Percentiles rank a stretch among this genome's conserved stretches.
Evolutionary conservation across 2,113 vertebrate species (phyloP).

Genomic region (Arizona elegans): DNA sequence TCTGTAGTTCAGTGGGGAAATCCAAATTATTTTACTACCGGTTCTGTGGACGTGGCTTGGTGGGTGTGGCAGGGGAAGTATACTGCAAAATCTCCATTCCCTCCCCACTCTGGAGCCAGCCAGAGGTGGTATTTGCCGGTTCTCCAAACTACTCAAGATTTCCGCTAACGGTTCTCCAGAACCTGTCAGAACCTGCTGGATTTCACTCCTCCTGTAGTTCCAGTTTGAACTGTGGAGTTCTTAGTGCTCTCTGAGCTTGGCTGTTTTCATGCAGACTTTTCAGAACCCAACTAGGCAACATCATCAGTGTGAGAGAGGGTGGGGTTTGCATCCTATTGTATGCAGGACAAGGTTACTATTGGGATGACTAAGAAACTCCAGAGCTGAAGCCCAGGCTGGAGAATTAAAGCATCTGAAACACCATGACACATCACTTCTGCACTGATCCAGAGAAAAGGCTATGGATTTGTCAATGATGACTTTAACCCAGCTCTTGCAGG

Average conservation of each 20-base stretch:
- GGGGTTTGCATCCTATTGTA: background rate
- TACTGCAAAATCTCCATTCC: too few relatives aligned
- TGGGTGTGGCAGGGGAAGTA: too few relatives aligned
- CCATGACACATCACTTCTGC: background rate
- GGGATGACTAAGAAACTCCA: background rate
- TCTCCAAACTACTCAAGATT: too few relatives aligned
- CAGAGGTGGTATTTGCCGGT: too few relatives aligned
- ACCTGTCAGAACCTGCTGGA: too few relatives aligned
- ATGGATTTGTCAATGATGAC: background rate
- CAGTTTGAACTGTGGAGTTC: background rate
- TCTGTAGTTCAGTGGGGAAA: background rate
- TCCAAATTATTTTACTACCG: too few relatives aligned
- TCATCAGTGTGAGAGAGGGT: background rate
- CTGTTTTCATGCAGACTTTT: background rate
- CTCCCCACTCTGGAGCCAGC: too few relatives aligned
- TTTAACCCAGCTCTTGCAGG: background rate
- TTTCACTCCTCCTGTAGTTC: background rate
- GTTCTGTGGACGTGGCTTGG: too few relatives aligned
- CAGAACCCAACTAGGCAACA: background rate
- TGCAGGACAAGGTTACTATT: background rate
- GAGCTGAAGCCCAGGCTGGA: background rate
- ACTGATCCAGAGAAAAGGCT: background rate
- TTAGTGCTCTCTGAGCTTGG: background rate
- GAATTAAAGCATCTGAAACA: background rate
- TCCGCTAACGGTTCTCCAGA: too few relatives aligned